These are phyloP conservation scores for Melolontha melolontha DNA, from an alignment of 2,888 invertebrate genomes.

Conservation along the genomic window DNA sequence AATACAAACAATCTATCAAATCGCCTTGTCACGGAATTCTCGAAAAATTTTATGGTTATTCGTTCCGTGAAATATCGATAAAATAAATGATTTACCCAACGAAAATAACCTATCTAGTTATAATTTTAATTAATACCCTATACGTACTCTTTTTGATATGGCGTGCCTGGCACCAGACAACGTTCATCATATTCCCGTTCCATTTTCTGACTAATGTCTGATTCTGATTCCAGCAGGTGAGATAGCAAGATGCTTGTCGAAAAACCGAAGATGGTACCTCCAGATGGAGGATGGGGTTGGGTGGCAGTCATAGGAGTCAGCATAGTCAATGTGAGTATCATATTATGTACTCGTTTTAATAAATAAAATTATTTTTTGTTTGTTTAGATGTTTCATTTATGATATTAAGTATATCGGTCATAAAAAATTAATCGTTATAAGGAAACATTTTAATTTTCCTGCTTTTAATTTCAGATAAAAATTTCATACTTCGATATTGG, in stretches of 20 bases:
- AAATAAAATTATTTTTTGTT: neutral
- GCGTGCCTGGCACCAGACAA: conserved; percentile 1
- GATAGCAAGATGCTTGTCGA: conserved; percentile 59
- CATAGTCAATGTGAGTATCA: conserved; percentile 82
- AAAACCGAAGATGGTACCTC: conserved; percentile 75
- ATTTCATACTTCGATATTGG: too few species aligned
- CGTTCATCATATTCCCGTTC: neutral
- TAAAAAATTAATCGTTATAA: too few species aligned
- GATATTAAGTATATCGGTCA: too few species aligned
- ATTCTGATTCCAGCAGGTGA: conserved; percentile 52
- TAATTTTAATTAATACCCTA: conserved; percentile 19
- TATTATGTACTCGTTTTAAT: neutral
- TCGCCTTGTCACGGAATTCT: neutral
- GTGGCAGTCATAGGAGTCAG: conserved; percentile 87
- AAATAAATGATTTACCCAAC: conserved; percentile 19
- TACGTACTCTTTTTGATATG: neutral
- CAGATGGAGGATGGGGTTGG: conserved; percentile 93
- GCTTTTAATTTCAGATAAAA: too few species aligned
- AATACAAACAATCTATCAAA: too few species aligned
- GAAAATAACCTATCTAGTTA: conserved; percentile 8
- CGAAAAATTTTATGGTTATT: neutral
- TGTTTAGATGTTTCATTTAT: neutral
- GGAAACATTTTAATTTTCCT: too few species aligned
- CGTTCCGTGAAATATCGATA: conserved; percentile 12
- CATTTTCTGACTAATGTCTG: neutral